phyloP scores from a whole-genome alignment of 2,888 invertebrate species.

The Autographa gamma region DNA sequence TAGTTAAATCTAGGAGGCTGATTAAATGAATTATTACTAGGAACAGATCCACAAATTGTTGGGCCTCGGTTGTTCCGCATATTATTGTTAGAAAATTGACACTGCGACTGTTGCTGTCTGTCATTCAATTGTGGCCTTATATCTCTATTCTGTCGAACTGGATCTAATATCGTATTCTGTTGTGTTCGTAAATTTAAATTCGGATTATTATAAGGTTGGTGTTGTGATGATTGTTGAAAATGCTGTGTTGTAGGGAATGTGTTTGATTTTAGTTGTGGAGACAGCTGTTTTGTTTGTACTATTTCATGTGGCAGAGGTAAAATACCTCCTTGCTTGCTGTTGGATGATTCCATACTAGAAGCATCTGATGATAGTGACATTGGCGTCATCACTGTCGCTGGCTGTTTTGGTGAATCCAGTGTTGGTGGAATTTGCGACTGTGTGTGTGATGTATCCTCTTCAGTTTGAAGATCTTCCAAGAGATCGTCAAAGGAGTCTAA shows the following conservation, averaged over 20 bases:
- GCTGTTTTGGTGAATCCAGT: constrained; percentile 11
- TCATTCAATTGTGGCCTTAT: not conserved
- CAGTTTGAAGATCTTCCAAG: constrained; percentile 55
- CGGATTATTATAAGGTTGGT: not conserved
- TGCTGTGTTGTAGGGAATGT: constrained; percentile 9
- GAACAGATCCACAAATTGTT: not conserved
- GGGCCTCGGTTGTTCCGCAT: not conserved
- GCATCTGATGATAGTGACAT: constrained; percentile 13
- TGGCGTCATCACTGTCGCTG: not conserved
- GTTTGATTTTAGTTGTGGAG: not conserved
- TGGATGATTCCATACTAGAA: constrained; percentile 12
- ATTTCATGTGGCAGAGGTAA: constrained; percentile 20
- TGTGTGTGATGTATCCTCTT: constrained; percentile 33
- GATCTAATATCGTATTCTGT: not conserved
- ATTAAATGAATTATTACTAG: constrained; percentile 46
- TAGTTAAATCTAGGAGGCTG: constrained; percentile 68
- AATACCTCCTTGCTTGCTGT: constrained; percentile 28
- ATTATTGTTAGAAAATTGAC: not conserved
- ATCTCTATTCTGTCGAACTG: not conserved
- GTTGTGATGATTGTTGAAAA: not conserved
- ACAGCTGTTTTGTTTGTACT: constrained; percentile 15
- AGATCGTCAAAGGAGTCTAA: constrained; percentile 81
- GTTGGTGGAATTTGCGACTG: not conserved
- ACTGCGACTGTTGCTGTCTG: not conserved
- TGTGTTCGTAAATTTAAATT: not conserved